phyloP scores from a whole-genome alignment of 2,888 invertebrate genomes.

The Xestia c-nigrum region DNA sequence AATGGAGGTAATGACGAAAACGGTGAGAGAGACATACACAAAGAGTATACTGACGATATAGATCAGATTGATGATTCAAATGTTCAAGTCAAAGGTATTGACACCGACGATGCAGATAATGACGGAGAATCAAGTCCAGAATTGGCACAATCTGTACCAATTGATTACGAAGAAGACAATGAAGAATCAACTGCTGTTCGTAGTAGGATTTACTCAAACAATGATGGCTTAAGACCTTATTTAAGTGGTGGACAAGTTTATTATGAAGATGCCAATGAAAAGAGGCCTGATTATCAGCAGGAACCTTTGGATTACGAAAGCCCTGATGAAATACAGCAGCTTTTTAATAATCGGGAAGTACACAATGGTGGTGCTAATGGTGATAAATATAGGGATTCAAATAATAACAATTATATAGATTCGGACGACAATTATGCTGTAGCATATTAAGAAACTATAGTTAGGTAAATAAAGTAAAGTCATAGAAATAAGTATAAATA shows the following conservation, averaged over 20 bases:
- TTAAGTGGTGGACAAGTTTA: slow-evolving; percentile 73
- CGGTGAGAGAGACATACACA: slow-evolving; percentile 63
- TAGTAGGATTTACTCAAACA: slow-evolving; percentile 72
- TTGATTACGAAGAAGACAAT: slow-evolving; percentile 48
- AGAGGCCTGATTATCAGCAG: slow-evolving; percentile 65
- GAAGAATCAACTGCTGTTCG: slow-evolving; percentile 62
- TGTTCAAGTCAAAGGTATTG: slow-evolving; percentile 59
- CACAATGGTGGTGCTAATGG: slow-evolving; percentile 52
- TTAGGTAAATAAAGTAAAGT: slow-evolving; percentile 26
- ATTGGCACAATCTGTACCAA: slow-evolving; percentile 28
- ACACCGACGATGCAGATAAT: slow-evolving; percentile 54
- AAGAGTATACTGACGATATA: slow-evolving; percentile 61
- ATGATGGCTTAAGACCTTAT: slow-evolving; percentile 73
- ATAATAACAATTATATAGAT: slow-evolving; percentile 80
- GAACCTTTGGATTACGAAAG: slow-evolving; percentile 70
- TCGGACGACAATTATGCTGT: slow-evolving; percentile 78
- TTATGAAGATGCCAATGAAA: slow-evolving; percentile 70
- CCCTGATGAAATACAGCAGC: slow-evolving; percentile 70
- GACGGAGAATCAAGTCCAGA: slow-evolving; percentile 50
- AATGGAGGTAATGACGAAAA: slow-evolving; percentile 26
- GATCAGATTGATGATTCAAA: slow-evolving; percentile 61
- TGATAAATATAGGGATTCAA: slow-evolving; percentile 74
- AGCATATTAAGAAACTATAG: slow-evolving; percentile 71
- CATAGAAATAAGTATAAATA: slow-evolving; percentile 17
- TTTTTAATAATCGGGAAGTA: slow-evolving; percentile 76